phyloP scores from a whole-genome alignment of 2,113 vertebrate species.

The Hemichromis elongatus region DNA sequence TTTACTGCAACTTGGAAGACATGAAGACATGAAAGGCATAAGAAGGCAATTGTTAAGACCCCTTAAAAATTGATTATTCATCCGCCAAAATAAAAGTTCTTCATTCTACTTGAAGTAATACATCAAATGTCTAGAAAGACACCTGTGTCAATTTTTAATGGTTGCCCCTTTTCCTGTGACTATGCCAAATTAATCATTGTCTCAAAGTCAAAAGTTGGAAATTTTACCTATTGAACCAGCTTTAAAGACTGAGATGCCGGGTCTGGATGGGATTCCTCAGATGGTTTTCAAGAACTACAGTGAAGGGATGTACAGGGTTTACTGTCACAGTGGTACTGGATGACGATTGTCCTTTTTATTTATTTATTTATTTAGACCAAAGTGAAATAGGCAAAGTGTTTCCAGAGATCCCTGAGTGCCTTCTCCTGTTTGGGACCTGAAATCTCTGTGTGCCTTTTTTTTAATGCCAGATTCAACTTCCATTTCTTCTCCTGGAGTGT shows the following conservation, averaged over 20 bases:
- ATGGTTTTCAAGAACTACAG: conserved; percentile 10
- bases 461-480: neutral
- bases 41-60: conserved; percentile 1
- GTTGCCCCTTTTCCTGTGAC: neutral
- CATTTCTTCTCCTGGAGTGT: neutral
- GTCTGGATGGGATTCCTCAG: neutral
- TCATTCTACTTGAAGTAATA: conserved; percentile 57
- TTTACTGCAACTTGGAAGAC: neutral
- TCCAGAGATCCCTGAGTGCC: conserved; percentile 27
- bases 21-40: neutral
- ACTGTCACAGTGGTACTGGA: neutral
- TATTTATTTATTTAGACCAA: neutral
- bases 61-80: conserved; percentile 42
- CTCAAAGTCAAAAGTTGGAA: conserved; percentile 13
- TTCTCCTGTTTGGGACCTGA: conserved; percentile 27
- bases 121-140: conserved; percentile 43
- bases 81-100: conserved; percentile 20
- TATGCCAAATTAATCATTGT: conserved; percentile 31
- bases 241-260: conserved; percentile 6
- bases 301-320: conserved; percentile 8
- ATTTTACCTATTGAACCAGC: neutral
- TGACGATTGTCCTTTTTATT: neutral
- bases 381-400: conserved; percentile 42
- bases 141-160: conserved; percentile 51
- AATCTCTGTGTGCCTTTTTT: neutral